A percentile compares a stretch with the other conserved stretches of the same genome.
Evolutionary conservation across 2,797 vertebrate species (phyloP).

Genomic region (Peromyscus nudipes): DNA sequence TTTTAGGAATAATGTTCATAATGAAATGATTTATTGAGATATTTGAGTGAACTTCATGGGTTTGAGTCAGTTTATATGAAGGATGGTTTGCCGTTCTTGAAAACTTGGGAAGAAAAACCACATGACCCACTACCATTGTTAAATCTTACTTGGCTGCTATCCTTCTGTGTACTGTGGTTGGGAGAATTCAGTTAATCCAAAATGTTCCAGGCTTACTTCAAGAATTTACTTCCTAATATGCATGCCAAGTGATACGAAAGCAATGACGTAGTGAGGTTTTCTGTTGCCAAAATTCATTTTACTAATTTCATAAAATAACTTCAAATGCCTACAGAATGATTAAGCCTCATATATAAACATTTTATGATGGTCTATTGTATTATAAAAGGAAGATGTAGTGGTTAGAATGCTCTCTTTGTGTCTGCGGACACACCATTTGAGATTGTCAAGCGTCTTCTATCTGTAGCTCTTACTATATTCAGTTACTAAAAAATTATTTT

Average conservation of each 20-base stretch:
- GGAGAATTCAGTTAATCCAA: neutral
- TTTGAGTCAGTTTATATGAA: constrained; percentile 22
- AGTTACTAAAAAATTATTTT: constrained; percentile 20
- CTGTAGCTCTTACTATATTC: neutral
- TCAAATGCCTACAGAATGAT: neutral
- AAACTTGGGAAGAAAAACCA: neutral
- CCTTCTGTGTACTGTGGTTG: neutral
- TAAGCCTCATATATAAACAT: neutral
- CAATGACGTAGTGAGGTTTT: neutral
- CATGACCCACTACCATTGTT: neutral
- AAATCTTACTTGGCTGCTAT: neutral
- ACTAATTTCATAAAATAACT: constrained; percentile 53
- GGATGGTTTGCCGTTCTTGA: neutral
- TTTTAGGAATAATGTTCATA: neutral
- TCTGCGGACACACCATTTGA: neutral
- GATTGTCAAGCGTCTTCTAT: neutral
- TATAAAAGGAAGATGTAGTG: neutral
- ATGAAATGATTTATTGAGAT: constrained; percentile 32
- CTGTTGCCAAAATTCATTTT: neutral
- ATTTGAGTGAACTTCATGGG: neutral
- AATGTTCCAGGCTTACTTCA: neutral
- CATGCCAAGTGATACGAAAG: neutral
- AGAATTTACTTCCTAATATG: neutral
- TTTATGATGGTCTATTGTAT: neutral
- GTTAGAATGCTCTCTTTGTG: neutral